These are phyloP conservation scores for Diachasmimorpha longicaudata DNA, from an alignment of 1,140 invertebrate genomes.

Conservation along the genomic window DNA sequence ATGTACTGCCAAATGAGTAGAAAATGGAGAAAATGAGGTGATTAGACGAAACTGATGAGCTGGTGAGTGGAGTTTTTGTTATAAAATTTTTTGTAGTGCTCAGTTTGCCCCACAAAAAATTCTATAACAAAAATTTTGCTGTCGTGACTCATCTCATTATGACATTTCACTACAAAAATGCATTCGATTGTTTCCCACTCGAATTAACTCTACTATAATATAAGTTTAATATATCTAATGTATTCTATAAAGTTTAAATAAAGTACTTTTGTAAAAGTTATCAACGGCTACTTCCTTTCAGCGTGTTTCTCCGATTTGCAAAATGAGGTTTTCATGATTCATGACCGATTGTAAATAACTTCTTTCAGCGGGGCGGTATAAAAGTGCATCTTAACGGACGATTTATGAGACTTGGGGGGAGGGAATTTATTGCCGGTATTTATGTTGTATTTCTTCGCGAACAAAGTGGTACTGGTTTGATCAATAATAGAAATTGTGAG, in stretches of 20 bases:
- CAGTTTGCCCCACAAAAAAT: too few relatives aligned
- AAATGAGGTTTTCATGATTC: neutral
- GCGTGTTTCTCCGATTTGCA: neutral
- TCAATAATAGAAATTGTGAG: neutral
- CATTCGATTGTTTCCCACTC: neutral
- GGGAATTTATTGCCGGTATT: neutral
- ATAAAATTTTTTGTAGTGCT: too few relatives aligned
- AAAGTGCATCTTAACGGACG: neutral
- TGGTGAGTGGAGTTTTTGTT: too few relatives aligned
- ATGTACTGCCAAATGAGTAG: slow-evolving; percentile 14
- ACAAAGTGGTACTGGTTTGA: neutral
- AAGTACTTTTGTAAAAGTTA: slow-evolving; percentile 7
- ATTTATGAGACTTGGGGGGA: neutral
- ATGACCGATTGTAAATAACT: neutral
- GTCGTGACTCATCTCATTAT: neutral
- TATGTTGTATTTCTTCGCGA: neutral
- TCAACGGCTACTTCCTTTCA: neutral
- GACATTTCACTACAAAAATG: neutral
- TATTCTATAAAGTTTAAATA: neutral
- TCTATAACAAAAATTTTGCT: too few relatives aligned
- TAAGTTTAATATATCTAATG: neutral
- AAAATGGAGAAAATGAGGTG: neutral
- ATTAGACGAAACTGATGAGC: neutral
- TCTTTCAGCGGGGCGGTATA: neutral
- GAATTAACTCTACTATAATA: neutral